Conservation (phyloP, 2,888 invertebrate species). For the Luffia ferchaultella region DNA sequence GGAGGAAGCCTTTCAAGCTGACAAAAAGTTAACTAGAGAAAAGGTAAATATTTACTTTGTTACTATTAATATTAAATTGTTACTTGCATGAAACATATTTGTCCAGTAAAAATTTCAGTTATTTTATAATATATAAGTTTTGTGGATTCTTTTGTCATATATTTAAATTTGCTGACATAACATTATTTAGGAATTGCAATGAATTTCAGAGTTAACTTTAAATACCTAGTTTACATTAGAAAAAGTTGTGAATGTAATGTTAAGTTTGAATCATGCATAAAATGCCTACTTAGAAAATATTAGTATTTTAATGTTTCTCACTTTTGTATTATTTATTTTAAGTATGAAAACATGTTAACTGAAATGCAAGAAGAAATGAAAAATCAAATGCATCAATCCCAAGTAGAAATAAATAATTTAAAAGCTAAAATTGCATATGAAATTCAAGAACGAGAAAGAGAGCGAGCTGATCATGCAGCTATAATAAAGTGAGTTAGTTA, state of each 20-base stretch:
- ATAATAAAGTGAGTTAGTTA: slow-evolving; percentile 69
- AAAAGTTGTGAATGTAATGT: no score
- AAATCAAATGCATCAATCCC: slow-evolving; percentile 60
- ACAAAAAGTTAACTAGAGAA: slow-evolving; percentile 69
- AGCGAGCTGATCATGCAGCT: slow-evolving; percentile 78
- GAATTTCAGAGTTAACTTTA: no score
- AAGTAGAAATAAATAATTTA: slow-evolving; percentile 70
- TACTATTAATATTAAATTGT: background rate
- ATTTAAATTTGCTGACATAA: no score
- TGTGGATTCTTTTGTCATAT: no score
- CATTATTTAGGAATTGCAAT: no score
- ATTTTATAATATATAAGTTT: no score
- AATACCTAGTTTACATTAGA: no score
- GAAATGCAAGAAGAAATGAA: slow-evolving; percentile 69
- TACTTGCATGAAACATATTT: background rate
- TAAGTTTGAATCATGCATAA: no score
- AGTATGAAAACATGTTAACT: slow-evolving; percentile 68
- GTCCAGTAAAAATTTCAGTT: background rate
- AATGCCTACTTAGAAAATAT: no score
- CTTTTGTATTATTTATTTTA: no score
- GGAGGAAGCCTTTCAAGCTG: slow-evolving; percentile 83
- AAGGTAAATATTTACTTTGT: slow-evolving; percentile 40
- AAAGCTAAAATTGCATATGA: slow-evolving; percentile 79
- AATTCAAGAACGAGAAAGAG: slow-evolving; percentile 83
- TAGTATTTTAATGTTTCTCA: no score